Conservation (phyloP, 2,113 vertebrate species). For the Ammodytes dubius region DNA sequence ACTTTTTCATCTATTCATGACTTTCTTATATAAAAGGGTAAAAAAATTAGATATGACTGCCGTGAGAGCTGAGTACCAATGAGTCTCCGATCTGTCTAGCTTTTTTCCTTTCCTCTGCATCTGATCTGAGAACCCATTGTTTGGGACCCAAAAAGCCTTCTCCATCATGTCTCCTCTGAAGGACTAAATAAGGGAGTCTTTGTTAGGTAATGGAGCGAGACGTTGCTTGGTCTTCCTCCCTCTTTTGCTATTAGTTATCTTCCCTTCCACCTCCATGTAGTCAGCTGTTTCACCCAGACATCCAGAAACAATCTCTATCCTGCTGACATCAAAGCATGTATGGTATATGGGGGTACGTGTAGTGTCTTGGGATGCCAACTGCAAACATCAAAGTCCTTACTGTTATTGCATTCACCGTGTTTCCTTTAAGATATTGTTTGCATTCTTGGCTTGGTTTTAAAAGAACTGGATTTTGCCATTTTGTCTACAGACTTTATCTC, state of each 20-base stretch:
- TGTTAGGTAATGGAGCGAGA: conserved; percentile 42
- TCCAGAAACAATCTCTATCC: conserved; percentile 35
- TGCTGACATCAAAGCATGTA: conserved; percentile 43
- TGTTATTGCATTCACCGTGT: background rate
- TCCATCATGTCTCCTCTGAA: conserved; percentile 18
- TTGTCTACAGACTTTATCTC: background rate
- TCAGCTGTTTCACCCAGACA: conserved; percentile 34
- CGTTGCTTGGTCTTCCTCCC: conserved; percentile 31
- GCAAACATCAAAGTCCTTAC: conserved; percentile 37
- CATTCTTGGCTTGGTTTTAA: conserved; percentile 12
- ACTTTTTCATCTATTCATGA: background rate
- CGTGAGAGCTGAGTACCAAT: background rate
- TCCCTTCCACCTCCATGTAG: conserved; percentile 14
- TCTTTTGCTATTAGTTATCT: conserved; percentile 36
- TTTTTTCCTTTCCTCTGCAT: background rate
- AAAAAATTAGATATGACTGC: background rate
- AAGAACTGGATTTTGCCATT: background rate
- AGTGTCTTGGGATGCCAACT: background rate
- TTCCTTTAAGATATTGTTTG: conserved; percentile 9
- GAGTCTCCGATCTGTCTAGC: background rate
- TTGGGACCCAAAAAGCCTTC: background rate
- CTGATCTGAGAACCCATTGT: conserved; percentile 32
- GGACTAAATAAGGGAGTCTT: conserved; percentile 54
- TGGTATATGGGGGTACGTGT: background rate
- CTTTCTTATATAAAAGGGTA: background rate